phyloP scores from a whole-genome alignment of 2,113 vertebrate species.

The Trogon melanurus region DNA sequence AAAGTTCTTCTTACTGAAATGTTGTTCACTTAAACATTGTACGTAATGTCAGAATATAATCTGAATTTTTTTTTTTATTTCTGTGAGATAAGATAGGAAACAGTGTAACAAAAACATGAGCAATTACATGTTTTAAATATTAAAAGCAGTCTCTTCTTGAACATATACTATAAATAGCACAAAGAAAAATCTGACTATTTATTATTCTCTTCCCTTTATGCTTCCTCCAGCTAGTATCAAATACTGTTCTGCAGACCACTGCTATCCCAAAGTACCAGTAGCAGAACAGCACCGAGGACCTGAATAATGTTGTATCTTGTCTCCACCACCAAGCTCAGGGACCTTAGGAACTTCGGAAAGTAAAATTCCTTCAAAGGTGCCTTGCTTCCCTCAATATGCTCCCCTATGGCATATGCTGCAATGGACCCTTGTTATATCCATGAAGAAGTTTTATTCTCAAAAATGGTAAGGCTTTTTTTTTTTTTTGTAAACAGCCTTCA shows the following conservation, averaged over 20 bases:
- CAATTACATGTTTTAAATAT: background rate
- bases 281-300: background rate
- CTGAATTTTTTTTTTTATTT: background rate
- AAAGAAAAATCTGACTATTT: background rate
- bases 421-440: background rate
- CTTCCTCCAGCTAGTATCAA: background rate
- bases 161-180: background rate
- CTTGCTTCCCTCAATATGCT: background rate
- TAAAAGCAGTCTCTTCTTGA: background rate
- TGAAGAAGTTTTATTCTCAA: background rate
- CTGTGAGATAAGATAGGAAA: background rate
- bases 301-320: background rate
- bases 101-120: background rate
- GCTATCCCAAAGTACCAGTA: background rate
- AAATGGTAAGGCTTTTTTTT: background rate
- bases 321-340: background rate
- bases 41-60: background rate
- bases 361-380: background rate
- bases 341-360: background rate
- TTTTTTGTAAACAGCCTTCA: background rate
- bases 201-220: background rate
- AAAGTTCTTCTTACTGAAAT: background rate
- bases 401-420: background rate
- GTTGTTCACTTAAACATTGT: background rate
- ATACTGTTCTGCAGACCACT: background rate